Evolutionary conservation across 2,797 vertebrate species (phyloP), one percentile per base, ranked within the genome.

Genomic region (Xenops minutus): DNA sequence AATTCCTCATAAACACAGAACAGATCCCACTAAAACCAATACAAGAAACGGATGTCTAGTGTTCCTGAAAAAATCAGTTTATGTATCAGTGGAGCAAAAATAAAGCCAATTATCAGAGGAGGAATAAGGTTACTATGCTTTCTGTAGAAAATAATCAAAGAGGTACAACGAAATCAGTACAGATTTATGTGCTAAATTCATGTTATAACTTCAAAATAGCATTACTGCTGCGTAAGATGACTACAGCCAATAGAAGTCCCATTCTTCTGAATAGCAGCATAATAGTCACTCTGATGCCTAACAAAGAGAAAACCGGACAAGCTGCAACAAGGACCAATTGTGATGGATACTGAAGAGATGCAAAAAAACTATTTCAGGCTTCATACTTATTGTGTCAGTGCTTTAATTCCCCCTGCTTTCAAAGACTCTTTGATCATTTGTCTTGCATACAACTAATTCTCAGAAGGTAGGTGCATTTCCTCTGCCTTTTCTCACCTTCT

Each of bases 141-240:
- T 82, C 84, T 58, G n/a, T 26, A 36, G 66, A 73, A 78, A 83
- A 84, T 26, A 81, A 77, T 63, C 34, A 67, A 92, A 95, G 76
- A 43, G 21, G 20, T 39, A 58, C 22, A 64, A 34, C 32, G 36
- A 93, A 92, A 92, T 64, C 74, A 63, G 51, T 43, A 46, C 3
- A 79, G 43, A 69, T 88, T 71, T 54, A 91, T 32, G 46, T 58
- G 66, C 46, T 78, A 92, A 88, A 93, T 41, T 18, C 39, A 61
- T 37, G 48, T 63, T 75, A 43, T 69, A 85, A 78, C 61, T 82
- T 72, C 80, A 92, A 95, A 96, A 90, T 29, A 91, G 84, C 54
- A 49, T 75, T 92, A 78, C 36, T 75, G 37, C 62, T 86, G n/a
- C 59, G 58, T 26, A 78, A 88, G n/a, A 84, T 9, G 26, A 74